Percentiles rank a stretch among this genome's conserved stretches.
Evolutionary conservation across 2,888 invertebrate genomes (phyloP).

Genomic region (Pseudolycoriella hygida): DNA sequence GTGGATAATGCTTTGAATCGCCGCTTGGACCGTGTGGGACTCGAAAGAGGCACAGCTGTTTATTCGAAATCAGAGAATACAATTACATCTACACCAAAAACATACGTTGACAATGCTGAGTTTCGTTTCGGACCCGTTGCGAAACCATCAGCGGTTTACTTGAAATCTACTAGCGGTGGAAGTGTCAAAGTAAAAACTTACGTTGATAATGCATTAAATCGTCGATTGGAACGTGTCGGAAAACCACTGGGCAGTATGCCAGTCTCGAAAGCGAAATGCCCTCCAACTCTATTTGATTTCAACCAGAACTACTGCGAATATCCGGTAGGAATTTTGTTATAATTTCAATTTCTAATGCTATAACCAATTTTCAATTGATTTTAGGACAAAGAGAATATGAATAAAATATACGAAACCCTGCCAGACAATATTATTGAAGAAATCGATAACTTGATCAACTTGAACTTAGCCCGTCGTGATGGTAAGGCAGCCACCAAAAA

Average conservation of each 20-base stretch:
- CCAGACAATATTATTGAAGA: too few species aligned
- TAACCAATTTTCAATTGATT: too few species aligned
- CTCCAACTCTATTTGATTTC: conserved; percentile 2
- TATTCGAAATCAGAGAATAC: conserved; percentile 2
- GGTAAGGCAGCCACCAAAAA: too few species aligned
- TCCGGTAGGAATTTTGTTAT: conserved; percentile 1
- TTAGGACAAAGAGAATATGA: too few species aligned
- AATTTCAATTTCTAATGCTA: too few species aligned
- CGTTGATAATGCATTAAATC: conserved; percentile 3
- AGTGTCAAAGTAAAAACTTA: conserved; percentile 1
- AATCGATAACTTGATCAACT: too few species aligned
- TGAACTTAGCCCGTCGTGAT: too few species aligned
- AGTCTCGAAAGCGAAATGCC: conserved; percentile 1
- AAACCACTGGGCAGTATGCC: background rate
- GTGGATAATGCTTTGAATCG: conserved; percentile 1
- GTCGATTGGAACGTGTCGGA: conserved; percentile 3
- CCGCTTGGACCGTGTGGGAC: conserved; percentile 2
- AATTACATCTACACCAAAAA: background rate
- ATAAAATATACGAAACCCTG: too few species aligned
- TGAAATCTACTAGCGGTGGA: background rate
- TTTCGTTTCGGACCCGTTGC: conserved; percentile 3
- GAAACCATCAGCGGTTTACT: conserved; percentile 1
- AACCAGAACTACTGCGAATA: background rate
- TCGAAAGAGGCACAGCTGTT: background rate
- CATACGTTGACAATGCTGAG: conserved; percentile 3